Evolutionary conservation across 2,888 invertebrate species (phyloP), one percentile per base, ranked within the genome.

Genomic region (Trilocha varians): DNA sequence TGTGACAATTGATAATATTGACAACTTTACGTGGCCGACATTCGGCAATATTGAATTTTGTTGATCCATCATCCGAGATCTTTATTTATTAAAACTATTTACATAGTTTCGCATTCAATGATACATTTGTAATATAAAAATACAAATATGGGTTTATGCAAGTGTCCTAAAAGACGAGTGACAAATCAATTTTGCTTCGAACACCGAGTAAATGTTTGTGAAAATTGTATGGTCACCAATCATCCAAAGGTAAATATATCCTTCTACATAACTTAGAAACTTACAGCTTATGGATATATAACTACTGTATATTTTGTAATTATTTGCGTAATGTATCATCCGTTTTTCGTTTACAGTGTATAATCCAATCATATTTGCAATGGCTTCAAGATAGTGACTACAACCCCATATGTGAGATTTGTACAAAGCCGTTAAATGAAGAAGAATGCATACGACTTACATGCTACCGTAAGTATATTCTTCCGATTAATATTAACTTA

Each of bases 171-270:
- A 79, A 89, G 96, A 59, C 93, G 94, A 83, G 97, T 99, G 49
- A 99, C 99, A 44, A 99, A 97, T 87, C 94, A 98, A 72, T 99
- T 99, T 88, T 99, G 99, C 87, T 99, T 98, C 80, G 98, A 99
- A 78, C 99, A 99, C 78, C 88, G 98, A 63, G 98, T 99, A 18
- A 99, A 99, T 89, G 99, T 99, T 66, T 99, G 99, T 82, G 98
- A 99, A 87, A 91, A 96, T 87, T 99, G 99, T 86, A 94, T 99
- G 91, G 96, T 98, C 49, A 93, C 95, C 58, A 96, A 94, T 80
- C 99, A 99, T 85, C 93, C 95, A 32, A 96, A 95, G 91, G 98
- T 98, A 90, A 59, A 69, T 66, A 9, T 25, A 25, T 1, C 6
- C 6, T 9, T 25, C 11, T 9, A 25, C 6, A 25, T 5, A 25